Percentiles rank a stretch among this genome's conserved stretches.
Conservation (phyloP, 2,888 invertebrate species). For the Andrena bucephala region DNA sequence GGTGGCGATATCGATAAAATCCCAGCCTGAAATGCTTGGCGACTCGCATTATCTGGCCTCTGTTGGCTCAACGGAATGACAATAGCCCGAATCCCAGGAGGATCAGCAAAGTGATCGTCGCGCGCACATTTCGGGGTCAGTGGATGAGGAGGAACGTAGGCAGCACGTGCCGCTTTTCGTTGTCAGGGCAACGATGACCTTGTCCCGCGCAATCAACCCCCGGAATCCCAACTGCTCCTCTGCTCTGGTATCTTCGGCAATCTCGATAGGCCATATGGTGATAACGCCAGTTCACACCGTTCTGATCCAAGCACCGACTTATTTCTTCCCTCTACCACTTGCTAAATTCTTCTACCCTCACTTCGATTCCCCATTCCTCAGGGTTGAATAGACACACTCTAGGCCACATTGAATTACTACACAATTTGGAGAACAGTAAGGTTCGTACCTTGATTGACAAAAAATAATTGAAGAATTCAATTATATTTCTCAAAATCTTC, state of each 20-base stretch:
- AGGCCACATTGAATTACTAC: too few relatives aligned
- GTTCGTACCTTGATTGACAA: too few relatives aligned
- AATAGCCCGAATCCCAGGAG: constrained; percentile 63
- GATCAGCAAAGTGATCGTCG: constrained; percentile 54
- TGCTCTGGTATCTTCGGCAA: constrained; percentile 66
- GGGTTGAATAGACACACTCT: neutral
- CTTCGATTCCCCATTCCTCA: neutral
- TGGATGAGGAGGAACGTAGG: constrained; percentile 58
- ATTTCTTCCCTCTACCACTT: constrained; percentile 23
- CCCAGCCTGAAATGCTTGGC: constrained; percentile 2
- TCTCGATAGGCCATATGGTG: constrained; percentile 61
- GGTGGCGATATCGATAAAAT: constrained; percentile 16
- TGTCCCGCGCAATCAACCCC: constrained; percentile 79
- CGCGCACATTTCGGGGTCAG: constrained; percentile 61
- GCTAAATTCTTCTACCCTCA: constrained; percentile 13
- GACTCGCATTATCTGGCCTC: constrained; percentile 30
- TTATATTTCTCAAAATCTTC: too few relatives aligned
- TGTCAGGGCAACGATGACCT: constrained; percentile 84
- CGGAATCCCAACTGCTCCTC: constrained; percentile 59
- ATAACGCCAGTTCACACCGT: constrained; percentile 81
- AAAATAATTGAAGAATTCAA: too few relatives aligned
- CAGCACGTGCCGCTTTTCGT: constrained; percentile 82
- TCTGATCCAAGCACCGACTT: constrained; percentile 26
- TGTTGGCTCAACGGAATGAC: constrained; percentile 22
- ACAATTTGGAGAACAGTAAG: too few relatives aligned